phyloP scores from a whole-genome alignment of 2,113 vertebrate genomes.

The Eclectus roratus region DNA sequence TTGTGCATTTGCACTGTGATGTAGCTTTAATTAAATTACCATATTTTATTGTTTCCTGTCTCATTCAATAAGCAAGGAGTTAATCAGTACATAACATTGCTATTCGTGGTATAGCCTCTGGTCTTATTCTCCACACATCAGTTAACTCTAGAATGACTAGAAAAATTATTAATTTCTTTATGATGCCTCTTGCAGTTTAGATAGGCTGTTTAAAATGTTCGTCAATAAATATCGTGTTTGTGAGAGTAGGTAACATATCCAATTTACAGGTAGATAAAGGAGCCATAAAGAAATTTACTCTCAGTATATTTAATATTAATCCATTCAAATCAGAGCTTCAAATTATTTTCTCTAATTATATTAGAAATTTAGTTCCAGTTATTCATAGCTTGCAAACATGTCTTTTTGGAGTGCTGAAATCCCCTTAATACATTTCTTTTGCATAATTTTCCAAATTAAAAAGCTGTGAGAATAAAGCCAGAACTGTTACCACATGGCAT shows the following conservation, averaged over 20 bases:
- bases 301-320: neutral
- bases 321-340: neutral
- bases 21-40: slow-evolving; percentile 15
- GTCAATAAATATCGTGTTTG: neutral
- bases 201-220: neutral
- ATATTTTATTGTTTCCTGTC: slow-evolving; percentile 22
- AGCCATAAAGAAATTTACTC: neutral
- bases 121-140: neutral
- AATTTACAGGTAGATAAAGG: neutral
- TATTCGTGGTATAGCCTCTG: neutral
- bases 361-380: neutral
- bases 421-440: neutral
- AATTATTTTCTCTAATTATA: neutral
- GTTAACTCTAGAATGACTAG: neutral
- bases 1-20: neutral
- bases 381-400: neutral
- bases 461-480: neutral
- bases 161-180: neutral
- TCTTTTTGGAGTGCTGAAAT: neutral
- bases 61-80: neutral
- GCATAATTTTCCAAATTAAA: neutral
- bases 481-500: neutral
- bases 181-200: neutral
- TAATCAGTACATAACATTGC: neutral
- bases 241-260: neutral